Evolutionary conservation across 1,140 invertebrate species (phyloP).

Genomic region (Drepana arcuata): DNA sequence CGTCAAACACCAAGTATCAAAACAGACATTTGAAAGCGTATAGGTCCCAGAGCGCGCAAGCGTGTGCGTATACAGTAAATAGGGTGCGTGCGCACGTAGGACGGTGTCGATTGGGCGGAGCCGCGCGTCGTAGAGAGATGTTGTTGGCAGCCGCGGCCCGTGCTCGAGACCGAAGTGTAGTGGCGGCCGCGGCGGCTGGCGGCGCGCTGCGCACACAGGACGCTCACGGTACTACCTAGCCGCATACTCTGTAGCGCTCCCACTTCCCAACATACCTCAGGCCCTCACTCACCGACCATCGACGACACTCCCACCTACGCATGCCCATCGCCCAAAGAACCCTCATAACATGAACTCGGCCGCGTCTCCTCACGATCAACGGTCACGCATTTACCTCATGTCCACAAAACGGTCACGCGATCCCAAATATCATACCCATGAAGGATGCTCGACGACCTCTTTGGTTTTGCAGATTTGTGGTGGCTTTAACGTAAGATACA

Average conservation of each 20-base stretch:
- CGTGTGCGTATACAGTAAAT: slow-evolving; percentile 35
- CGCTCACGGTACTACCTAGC: slow-evolving; percentile 64
- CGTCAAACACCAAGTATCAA: slow-evolving; percentile 2
- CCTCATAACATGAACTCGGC: too few species aligned
- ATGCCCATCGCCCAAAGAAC: too few species aligned
- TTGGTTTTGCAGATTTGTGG: too few species aligned
- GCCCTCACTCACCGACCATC: slow-evolving; percentile 5
- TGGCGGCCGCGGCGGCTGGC: slow-evolving; percentile 52
- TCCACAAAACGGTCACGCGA: too few species aligned
- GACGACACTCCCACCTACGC: slow-evolving; percentile 6
- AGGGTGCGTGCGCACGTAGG: slow-evolving; percentile 53
- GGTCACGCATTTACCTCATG: too few species aligned
- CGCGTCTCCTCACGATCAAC: too few species aligned
- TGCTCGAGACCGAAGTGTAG: slow-evolving; percentile 72
- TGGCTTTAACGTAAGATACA: too few species aligned
- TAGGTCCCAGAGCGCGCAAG: too few species aligned
- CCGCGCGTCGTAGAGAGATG: slow-evolving; percentile 60
- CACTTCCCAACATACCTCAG: slow-evolving; percentile 13
- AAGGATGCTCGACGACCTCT: too few species aligned
- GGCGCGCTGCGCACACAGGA: slow-evolving; percentile 40
- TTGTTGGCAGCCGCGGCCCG: slow-evolving; percentile 66
- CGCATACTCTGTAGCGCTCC: too few species aligned
- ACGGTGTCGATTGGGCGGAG: slow-evolving; percentile 61
- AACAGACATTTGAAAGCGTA: too few species aligned
- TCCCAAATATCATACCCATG: too few species aligned